Conservation (phyloP, 2,113 vertebrate genomes). For the Ageneiosus marmoratus region DNA sequence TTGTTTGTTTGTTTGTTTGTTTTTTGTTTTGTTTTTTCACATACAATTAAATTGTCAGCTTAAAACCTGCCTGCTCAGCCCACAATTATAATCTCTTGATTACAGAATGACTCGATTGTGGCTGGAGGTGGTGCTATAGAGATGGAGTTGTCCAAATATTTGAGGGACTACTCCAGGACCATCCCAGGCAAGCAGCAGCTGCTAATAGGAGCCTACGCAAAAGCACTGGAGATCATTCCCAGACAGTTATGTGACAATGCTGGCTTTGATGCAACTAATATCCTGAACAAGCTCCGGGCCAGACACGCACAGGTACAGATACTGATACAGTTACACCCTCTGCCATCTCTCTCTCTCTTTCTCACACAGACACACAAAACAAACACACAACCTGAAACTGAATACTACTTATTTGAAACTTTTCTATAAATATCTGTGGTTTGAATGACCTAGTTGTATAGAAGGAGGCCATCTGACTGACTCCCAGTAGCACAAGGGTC, state of each 20-base stretch:
- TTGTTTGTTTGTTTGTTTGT: too few species aligned
- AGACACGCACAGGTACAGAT: slow-evolving; percentile 90
- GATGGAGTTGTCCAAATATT: slow-evolving; percentile 95
- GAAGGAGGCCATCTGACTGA: not conserved
- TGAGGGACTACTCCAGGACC: slow-evolving; percentile 93
- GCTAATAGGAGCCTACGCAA: slow-evolving; percentile 93
- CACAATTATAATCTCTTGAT: not conserved
- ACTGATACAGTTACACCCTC: not conserved
- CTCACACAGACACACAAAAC: not conserved
- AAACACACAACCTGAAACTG: not conserved
- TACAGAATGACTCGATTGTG: slow-evolving; percentile 91
- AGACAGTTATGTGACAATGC: slow-evolving; percentile 97
- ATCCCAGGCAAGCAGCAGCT: slow-evolving; percentile 98
- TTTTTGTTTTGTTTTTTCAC: too few species aligned
- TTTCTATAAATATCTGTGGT: not conserved
- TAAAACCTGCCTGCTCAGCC: not conserved
- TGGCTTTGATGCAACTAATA: slow-evolving; percentile 98
- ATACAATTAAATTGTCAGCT: too few species aligned
- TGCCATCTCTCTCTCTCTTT: not conserved
- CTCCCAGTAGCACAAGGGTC: not conserved
- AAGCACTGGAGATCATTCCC: slow-evolving; percentile 94
- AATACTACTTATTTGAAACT: not conserved
- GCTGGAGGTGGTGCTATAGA: slow-evolving; percentile 94
- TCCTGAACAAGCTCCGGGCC: slow-evolving; percentile 95
- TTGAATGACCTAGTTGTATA: too few species aligned